These are phyloP conservation scores for Cataglyphis altisquamis DNA, from an alignment of 2,888 invertebrate genomes.

Conservation along the genomic window DNA sequence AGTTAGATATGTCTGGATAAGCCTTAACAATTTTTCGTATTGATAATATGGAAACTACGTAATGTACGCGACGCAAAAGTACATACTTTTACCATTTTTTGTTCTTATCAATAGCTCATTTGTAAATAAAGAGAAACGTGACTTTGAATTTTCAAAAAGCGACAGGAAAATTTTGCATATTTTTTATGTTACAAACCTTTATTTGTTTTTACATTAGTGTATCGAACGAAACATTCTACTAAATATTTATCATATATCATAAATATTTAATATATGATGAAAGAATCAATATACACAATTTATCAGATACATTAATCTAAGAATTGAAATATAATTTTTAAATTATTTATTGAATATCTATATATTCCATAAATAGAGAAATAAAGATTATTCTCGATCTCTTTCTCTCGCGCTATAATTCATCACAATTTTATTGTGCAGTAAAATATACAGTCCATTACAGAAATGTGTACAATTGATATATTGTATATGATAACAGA, in stretches of 20 bases:
- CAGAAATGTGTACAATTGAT: constrained; percentile 69
- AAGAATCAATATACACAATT: not conserved
- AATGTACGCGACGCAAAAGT: not conserved
- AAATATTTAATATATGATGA: not conserved
- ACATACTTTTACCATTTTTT: not conserved
- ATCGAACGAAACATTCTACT: too few species aligned
- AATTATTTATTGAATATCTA: not conserved
- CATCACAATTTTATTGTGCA: constrained; percentile 77
- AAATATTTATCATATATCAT: too few species aligned
- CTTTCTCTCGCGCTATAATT: constrained; percentile 49
- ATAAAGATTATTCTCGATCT: not conserved
- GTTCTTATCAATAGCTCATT: not conserved
- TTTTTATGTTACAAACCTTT: not conserved
- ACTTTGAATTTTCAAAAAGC: not conserved
- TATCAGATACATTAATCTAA: not conserved
- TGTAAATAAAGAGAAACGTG: not conserved
- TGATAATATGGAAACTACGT: not conserved
- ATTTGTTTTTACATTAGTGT: not conserved
- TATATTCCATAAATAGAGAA: not conserved
- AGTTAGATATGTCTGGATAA: not conserved
- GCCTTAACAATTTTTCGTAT: not conserved
- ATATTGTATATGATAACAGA: constrained; percentile 59
- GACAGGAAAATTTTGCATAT: not conserved
- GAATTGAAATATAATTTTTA: not conserved
- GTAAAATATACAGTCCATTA: constrained; percentile 72